Percentiles rank a stretch among this genome's conserved stretches.
Conservation (phyloP, 2,113 vertebrate genomes). For the Nycticebus coucang region DNA sequence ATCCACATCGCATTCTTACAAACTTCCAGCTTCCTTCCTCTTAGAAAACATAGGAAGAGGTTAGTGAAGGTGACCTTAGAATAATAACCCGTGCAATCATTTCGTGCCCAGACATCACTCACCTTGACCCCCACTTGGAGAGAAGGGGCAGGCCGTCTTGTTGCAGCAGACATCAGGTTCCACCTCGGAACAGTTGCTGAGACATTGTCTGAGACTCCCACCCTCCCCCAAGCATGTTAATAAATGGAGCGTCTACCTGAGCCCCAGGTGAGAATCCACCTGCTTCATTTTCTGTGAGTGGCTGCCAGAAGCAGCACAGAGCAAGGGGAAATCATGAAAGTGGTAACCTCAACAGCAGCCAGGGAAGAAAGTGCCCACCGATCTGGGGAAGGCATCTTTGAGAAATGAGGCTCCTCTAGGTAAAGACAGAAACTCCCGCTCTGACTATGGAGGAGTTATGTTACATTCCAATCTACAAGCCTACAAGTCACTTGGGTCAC, state of each 20-base stretch:
- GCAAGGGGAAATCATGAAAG: not conserved
- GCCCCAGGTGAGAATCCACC: constrained; percentile 33
- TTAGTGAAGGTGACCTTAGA: not conserved
- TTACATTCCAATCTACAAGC: not conserved
- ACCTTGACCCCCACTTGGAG: not conserved
- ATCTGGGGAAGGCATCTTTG: not conserved
- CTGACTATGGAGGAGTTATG: not conserved
- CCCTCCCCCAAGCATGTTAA: not conserved
- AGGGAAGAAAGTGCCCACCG: not conserved
- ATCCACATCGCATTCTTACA: not conserved
- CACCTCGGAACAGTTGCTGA: not conserved
- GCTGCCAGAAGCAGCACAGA: not conserved
- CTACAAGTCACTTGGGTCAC: constrained; percentile 34
- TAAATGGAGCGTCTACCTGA: constrained; percentile 51
- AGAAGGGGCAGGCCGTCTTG: not conserved
- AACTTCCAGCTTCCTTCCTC: not conserved
- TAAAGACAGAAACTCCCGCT: constrained; percentile 1
- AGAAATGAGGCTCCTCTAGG: not conserved
- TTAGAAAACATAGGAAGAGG: not conserved
- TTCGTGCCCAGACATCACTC: not conserved
- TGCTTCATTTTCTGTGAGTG: not conserved
- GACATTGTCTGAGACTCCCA: not conserved
- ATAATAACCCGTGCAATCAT: not conserved
- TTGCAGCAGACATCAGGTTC: not conserved
- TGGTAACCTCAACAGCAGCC: not conserved